Percentiles rank a stretch among this genome's conserved stretches.
Evolutionary conservation across 2,797 vertebrate species (phyloP).

Genomic region (Melanogrammus aeglefinus): DNA sequence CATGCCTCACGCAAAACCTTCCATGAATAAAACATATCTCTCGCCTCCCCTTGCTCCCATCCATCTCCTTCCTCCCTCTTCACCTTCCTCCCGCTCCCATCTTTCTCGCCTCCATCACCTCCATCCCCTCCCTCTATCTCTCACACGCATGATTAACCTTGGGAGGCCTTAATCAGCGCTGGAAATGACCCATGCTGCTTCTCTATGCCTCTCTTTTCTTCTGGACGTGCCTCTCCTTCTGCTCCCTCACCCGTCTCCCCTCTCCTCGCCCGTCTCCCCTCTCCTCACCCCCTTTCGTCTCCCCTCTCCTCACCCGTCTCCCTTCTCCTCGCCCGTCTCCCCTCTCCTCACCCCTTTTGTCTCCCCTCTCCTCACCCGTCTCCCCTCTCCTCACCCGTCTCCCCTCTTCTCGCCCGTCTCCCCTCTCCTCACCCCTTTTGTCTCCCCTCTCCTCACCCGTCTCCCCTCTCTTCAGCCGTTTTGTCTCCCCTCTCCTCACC

Average conservation of each 20-base stretch:
- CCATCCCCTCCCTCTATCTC: slow-evolving; percentile 56
- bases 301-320: too few relatives aligned
- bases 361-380: too few relatives aligned
- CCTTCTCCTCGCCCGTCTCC: too few relatives aligned
- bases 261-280: slow-evolving; percentile 19
- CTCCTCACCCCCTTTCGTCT: too few relatives aligned
- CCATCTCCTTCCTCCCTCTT: slow-evolving; percentile 51
- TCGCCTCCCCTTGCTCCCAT: slow-evolving; percentile 63
- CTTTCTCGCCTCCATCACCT: slow-evolving; percentile 38
- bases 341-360: too few relatives aligned
- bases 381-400: too few relatives aligned
- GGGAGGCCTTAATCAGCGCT: slow-evolving; percentile 76
- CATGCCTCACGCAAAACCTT: slow-evolving; percentile 75
- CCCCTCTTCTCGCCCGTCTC: too few relatives aligned
- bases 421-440: too few relatives aligned
- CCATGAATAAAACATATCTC: slow-evolving; percentile 78
- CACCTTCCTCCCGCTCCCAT: slow-evolving; percentile 48
- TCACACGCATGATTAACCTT: slow-evolving; percentile 71
- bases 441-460: too few relatives aligned
- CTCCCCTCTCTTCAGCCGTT: too few relatives aligned
- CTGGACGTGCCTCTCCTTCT: slow-evolving; percentile 41
- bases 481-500: too few relatives aligned
- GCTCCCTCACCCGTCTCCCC: slow-evolving; percentile 15
- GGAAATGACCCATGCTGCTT: slow-evolving; percentile 74
- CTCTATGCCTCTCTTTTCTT: too few relatives aligned